Percentiles rank a stretch among this genome's conserved stretches.
Conservation (phyloP, 2,888 invertebrate species). For the Campoplex nolae region DNA sequence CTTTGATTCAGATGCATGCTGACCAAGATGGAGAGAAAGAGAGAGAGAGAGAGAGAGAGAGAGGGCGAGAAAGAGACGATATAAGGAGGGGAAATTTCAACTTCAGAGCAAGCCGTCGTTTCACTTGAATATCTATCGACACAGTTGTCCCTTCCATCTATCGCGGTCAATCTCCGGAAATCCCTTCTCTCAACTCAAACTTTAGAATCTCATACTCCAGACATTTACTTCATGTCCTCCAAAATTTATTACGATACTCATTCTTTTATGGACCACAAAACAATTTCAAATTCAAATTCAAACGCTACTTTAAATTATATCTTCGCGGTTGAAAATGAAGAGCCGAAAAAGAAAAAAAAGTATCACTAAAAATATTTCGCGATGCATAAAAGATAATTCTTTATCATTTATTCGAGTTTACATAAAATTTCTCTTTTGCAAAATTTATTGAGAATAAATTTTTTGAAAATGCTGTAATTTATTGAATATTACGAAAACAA, state of each 20-base stretch:
- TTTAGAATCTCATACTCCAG: neutral
- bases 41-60: neutral
- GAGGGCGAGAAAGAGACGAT: too few relatives aligned
- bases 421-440: too few relatives aligned
- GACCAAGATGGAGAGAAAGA: constrained; percentile 31
- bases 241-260: neutral
- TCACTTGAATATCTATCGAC: constrained; percentile 38
- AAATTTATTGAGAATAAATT: too few relatives aligned
- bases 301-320: neutral
- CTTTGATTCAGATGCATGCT: constrained; percentile 55
- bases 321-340: neutral
- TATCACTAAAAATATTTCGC: too few relatives aligned
- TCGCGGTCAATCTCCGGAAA: constrained; percentile 27
- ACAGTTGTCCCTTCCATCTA: neutral
- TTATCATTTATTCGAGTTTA: too few relatives aligned
- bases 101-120: constrained; percentile 8
- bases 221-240: neutral
- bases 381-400: too few relatives aligned
- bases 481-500: too few relatives aligned
- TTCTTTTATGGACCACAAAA: neutral
- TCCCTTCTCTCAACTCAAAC: neutral
- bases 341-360: too few relatives aligned
- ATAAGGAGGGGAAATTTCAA: constrained; percentile 5
- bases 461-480: too few relatives aligned
- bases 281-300: neutral